Percentiles rank a stretch among this genome's conserved stretches.
phyloP scores from a whole-genome alignment of 2,797 vertebrate species.

The Enteromius unitaeniatus region DNA sequence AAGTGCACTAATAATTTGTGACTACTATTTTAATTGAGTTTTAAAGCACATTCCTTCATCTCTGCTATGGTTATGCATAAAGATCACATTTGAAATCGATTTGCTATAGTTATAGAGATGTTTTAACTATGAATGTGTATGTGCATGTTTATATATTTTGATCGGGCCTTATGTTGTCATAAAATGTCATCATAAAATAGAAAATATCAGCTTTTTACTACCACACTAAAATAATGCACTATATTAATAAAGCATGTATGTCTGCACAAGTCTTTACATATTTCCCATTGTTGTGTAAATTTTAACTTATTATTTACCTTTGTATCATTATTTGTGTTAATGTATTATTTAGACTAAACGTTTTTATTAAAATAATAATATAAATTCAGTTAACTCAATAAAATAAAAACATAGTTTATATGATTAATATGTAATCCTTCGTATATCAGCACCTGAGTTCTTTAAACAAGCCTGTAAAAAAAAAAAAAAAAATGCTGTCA shows the following conservation, averaged over 20 bases:
- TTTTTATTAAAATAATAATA: background rate
- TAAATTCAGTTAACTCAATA: too few relatives aligned
- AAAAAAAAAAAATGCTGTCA: background rate
- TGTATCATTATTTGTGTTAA: background rate
- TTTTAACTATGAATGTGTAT: too few relatives aligned
- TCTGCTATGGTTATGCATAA: too few relatives aligned
- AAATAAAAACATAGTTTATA: background rate
- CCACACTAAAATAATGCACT: background rate
- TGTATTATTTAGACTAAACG: background rate
- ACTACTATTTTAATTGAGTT: too few relatives aligned
- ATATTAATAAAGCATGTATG: background rate
- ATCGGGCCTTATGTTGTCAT: background rate
- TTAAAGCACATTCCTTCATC: too few relatives aligned
- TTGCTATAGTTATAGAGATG: too few relatives aligned
- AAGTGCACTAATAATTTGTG: too few relatives aligned
- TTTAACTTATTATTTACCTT: background rate
- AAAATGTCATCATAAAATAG: background rate
- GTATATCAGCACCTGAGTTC: background rate
- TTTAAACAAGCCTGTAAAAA: slow-evolving; percentile 1
- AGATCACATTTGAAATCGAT: too few relatives aligned
- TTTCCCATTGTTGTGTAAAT: background rate
- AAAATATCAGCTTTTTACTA: background rate
- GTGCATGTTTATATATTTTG: background rate
- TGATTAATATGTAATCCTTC: background rate
- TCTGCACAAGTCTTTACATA: background rate